phyloP scores from a whole-genome alignment of 1,140 invertebrate genomes.

The Artemia franciscana region DNA sequence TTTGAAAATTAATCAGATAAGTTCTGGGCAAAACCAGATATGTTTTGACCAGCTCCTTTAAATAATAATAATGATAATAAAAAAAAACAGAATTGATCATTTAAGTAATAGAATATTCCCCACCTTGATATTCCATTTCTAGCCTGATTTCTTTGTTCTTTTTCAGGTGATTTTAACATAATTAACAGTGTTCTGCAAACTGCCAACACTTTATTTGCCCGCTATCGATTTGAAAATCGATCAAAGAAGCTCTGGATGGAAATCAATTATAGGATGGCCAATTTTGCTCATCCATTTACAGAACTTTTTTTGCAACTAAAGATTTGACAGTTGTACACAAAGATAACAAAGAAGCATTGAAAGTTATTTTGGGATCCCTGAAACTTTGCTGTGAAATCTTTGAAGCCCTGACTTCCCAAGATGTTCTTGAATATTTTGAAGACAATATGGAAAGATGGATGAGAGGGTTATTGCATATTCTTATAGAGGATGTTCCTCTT shows the following conservation, averaged over 20 bases:
- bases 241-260: slow-evolving; percentile 68
- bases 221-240: slow-evolving; percentile 87
- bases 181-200: too few relatives aligned
- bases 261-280: slow-evolving; percentile 84
- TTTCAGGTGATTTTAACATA: too few relatives aligned
- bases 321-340: slow-evolving; percentile 49
- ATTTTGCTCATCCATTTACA: slow-evolving; percentile 77
- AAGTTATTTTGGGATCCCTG: slow-evolving; percentile 70
- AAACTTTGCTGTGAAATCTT: slow-evolving; percentile 84
- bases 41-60: too few relatives aligned
- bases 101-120: too few relatives aligned
- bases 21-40: too few relatives aligned
- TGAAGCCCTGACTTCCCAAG: slow-evolving; percentile 78
- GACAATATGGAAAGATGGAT: slow-evolving; percentile 91
- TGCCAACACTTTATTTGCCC: slow-evolving; percentile 86
- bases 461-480: slow-evolving; percentile 56
- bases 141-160: too few relatives aligned
- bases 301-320: slow-evolving; percentile 71
- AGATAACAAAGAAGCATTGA: slow-evolving; percentile 50
- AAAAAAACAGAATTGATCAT: too few relatives aligned
- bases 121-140: too few relatives aligned
- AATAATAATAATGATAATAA: too few relatives aligned
- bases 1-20: too few relatives aligned
- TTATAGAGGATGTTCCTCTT: slow-evolving; percentile 41
- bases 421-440: slow-evolving; percentile 94